Evolutionary conservation across 2,113 vertebrate genomes (phyloP).

Genomic region (Echinops telfairi): DNA sequence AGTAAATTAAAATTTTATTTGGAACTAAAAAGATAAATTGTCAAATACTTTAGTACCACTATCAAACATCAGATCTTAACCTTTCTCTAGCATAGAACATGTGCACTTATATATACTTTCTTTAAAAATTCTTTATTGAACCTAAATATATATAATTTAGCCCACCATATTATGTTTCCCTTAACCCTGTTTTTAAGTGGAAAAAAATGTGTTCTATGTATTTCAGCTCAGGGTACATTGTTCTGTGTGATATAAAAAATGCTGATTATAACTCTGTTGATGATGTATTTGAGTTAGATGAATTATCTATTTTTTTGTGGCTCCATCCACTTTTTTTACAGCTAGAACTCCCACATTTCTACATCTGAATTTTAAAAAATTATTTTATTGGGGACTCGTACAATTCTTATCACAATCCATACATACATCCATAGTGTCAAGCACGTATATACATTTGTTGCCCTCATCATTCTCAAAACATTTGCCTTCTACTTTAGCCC

Average conservation of each 20-base stretch:
- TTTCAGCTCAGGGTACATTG: not conserved
- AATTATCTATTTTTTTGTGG: not conserved
- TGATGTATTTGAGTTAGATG: not conserved
- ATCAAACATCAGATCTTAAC: not conserved
- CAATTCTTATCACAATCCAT: no score
- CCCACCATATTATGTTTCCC: not conserved
- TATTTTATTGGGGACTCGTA: no score
- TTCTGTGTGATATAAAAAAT: not conserved
- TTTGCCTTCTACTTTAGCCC: no score
- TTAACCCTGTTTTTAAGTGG: not conserved
- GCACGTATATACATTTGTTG: no score
- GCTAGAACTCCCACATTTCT: not conserved
- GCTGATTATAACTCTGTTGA: not conserved
- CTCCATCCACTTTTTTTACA: not conserved
- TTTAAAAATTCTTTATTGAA: not conserved
- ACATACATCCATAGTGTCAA: no score
- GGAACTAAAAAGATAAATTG: not conserved
- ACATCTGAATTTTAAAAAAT: no score
- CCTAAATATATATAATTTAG: not conserved
- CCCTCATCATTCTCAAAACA: no score
- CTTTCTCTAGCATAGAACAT: not conserved
- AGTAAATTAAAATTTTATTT: slow-evolving; percentile 36
- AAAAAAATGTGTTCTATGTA: not conserved
- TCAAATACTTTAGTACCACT: not conserved
- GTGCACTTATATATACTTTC: not conserved